Evolutionary conservation across 1,140 invertebrate genomes (phyloP), one percentile per base, ranked within the genome.

Genomic region (Macrobrachium nipponense): DNA sequence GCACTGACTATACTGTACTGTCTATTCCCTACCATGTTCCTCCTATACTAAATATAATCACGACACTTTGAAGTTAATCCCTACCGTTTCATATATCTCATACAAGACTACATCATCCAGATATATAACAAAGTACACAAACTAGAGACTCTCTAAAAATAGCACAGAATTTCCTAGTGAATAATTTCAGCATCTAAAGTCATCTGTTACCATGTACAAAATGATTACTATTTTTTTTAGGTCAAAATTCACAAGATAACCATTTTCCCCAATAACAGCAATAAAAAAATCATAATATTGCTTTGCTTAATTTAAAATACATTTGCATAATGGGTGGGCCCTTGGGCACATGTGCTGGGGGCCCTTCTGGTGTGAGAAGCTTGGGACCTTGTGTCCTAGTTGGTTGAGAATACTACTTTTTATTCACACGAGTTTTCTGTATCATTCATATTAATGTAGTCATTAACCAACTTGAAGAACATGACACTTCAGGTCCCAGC

Each of bases 81-180:
- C 82, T 84, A 84, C 72, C 73, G 70, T 72, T 87, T 87, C 81
- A 84, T 80, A 84, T 76, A 81, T 80, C 79, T 88, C 87, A 76
- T 85, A 88, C 87, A 84, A 88, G 87, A 85, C 87, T 88, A 88
- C 87, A 84, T 88, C 77, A 83, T 82, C 85, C 82, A 88, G 78
- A 84, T 88, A 88, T 88, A 88, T 88, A 87, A 88, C 87, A 88
- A 88, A 88, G 82, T 88, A 88, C 87, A 88, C 87, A 88, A 88
- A 88, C 87, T 88, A 88, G 87, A 88, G 78, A 84, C 82, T 88
- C 81, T 88, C 87, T 88, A 88, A 88, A 87, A 88, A 88, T 88
- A 88, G 87, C 87, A 88, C 87, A 87, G 73, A 84, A 84, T 84
- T 88, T 84, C 79, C 82, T 88, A 88, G 78, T 88, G 76, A 88